A percentile compares a stretch with the other conserved stretches of the same genome.
phyloP scores from a whole-genome alignment of 1,140 invertebrate species.

The Nephotettix cincticeps region DNA sequence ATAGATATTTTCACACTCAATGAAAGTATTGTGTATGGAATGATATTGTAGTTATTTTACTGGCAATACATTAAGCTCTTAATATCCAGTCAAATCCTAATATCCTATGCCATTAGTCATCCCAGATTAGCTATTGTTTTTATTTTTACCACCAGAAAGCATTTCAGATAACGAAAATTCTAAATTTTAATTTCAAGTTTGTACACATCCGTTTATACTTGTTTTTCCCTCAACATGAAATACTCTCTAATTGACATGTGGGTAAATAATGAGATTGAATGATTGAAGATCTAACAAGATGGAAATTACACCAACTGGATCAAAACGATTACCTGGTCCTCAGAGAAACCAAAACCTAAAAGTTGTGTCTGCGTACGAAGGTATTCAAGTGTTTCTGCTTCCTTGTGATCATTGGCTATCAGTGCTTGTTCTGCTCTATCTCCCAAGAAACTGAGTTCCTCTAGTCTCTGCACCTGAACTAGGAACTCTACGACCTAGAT shows the following conservation, averaged over 20 bases:
- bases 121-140: no score
- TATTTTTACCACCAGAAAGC: background rate
- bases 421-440: conserved; percentile 57
- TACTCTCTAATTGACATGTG: background rate
- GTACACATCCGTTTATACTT: background rate
- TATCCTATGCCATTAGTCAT: no score
- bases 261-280: no score
- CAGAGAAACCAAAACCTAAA: conserved; percentile 78
- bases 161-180: background rate
- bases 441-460: conserved; percentile 58
- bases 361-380: conserved; percentile 63
- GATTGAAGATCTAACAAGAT: no score
- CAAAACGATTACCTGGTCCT: conserved; percentile 52
- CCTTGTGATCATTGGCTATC: conserved; percentile 50
- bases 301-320: background rate
- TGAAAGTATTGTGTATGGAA: no score
- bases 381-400: conserved; percentile 53
- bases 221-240: background rate
- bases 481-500: conserved; percentile 52
- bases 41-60: no score
- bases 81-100: no score
- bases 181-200: background rate
- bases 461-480: conserved; percentile 62
- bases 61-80: no score
- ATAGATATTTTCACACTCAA: no score